phyloP scores from a whole-genome alignment of 2,797 vertebrate genomes.

The Sitta carolinensis region DNA sequence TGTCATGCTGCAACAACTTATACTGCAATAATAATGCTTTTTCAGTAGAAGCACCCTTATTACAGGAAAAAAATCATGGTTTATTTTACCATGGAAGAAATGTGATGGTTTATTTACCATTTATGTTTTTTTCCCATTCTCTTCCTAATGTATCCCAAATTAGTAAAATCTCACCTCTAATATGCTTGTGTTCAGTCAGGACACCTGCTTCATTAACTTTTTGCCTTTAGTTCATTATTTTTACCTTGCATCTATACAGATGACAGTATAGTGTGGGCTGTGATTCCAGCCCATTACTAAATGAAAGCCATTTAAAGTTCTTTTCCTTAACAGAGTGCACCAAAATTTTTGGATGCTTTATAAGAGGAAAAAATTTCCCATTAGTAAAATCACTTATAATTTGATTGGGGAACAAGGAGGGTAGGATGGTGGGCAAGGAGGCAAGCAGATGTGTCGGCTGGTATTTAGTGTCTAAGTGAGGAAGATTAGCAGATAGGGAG shows the following conservation, averaged over 20 bases:
- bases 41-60: neutral
- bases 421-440: neutral
- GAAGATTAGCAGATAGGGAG: neutral
- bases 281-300: slow-evolving; percentile 28
- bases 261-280: neutral
- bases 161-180: slow-evolving; percentile 31
- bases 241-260: slow-evolving; percentile 54
- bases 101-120: neutral
- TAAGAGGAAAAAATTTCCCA: neutral
- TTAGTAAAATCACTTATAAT: neutral
- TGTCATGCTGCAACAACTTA: neutral
- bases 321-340: neutral
- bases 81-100: neutral
- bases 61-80: neutral
- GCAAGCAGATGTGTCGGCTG: neutral
- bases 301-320: neutral
- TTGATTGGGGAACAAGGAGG: neutral
- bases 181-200: slow-evolving; percentile 54
- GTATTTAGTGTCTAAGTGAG: neutral
- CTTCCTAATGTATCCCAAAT: neutral
- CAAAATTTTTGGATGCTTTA: neutral
- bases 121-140: neutral
- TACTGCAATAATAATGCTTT: neutral
- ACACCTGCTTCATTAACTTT: slow-evolving; percentile 67
- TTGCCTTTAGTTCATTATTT: slow-evolving; percentile 71